Conservation (phyloP, 2,113 vertebrate species). For the Tyrannus savana region DNA sequence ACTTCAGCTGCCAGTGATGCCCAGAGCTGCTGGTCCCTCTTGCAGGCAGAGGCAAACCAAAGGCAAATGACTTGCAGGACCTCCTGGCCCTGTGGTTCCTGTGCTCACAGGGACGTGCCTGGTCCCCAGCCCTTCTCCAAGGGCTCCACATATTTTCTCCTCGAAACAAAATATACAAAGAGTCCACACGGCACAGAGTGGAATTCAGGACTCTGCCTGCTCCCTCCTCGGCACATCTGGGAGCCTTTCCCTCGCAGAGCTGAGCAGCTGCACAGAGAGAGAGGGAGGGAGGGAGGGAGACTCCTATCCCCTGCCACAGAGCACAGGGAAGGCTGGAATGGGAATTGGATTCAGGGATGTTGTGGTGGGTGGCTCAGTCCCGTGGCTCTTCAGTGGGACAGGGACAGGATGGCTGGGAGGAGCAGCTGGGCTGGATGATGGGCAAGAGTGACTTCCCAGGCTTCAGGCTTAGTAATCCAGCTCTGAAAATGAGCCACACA, state of each 20-base stretch:
- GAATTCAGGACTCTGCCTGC: constrained; percentile 46
- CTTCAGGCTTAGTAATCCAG: not conserved
- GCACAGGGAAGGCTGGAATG: not conserved
- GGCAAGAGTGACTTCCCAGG: not conserved
- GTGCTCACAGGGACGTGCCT: not conserved
- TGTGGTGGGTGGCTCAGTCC: not conserved
- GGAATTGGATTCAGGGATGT: not conserved
- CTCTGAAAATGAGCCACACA: not conserved
- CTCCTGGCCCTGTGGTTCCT: not conserved
- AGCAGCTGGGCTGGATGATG: not conserved
- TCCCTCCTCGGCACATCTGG: constrained; percentile 52
- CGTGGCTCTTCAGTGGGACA: not conserved
- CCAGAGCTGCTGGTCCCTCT: not conserved
- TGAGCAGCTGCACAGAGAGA: not conserved
- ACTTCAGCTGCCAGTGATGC: not conserved
- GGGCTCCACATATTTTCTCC: constrained; percentile 34
- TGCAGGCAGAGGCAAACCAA: not conserved
- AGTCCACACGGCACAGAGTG: not conserved
- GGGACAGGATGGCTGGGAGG: not conserved
- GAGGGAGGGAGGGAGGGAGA: not conserved
- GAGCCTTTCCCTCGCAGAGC: constrained; percentile 55
- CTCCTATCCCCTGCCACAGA: fast-evolving
- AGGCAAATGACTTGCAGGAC: not conserved
- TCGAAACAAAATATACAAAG: constrained; percentile 64
- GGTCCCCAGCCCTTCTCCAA: not conserved